These are phyloP conservation scores for Teleopsis dalmanni DNA, from an alignment of 1,140 invertebrate genomes.

Conservation along the genomic window DNA sequence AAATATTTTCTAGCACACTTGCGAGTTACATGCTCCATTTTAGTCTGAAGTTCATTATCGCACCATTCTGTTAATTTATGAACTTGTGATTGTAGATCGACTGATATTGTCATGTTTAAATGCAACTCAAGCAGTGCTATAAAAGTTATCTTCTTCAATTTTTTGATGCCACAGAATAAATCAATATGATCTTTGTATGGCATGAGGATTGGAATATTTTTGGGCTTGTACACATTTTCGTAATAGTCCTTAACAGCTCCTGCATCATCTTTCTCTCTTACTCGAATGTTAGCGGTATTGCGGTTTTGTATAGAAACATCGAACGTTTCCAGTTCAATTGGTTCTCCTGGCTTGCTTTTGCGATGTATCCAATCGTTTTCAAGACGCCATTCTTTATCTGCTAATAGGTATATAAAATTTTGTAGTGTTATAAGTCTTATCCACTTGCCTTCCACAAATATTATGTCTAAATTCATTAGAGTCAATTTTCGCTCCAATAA, in stretches of 20 bases:
- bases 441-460: slow-evolving; percentile 39
- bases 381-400: slow-evolving; percentile 34
- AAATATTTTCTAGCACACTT: slow-evolving; percentile 39
- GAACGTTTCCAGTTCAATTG: slow-evolving; percentile 23
- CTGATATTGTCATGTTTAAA: slow-evolving; percentile 30
- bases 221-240: slow-evolving; percentile 31
- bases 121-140: slow-evolving; percentile 36
- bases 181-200: slow-evolving; percentile 28
- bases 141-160: slow-evolving; percentile 35
- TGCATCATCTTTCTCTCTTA: slow-evolving; percentile 36
- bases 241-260: slow-evolving; percentile 39
- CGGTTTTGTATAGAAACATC: slow-evolving; percentile 35
- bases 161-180: slow-evolving; percentile 28
- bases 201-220: slow-evolving; percentile 29
- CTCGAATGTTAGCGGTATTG: slow-evolving; percentile 28
- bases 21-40: slow-evolving; percentile 31
- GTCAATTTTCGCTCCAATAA: slow-evolving; percentile 29
- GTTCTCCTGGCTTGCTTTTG: too few relatives aligned
- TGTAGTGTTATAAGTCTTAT: slow-evolving; percentile 37
- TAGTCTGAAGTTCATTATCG: slow-evolving; percentile 26
- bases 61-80: slow-evolving; percentile 37
- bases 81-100: slow-evolving; percentile 28
- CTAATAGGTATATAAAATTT: slow-evolving; percentile 39
- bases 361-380: slow-evolving; percentile 40
- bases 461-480: slow-evolving; percentile 39